Percentiles rank a stretch among this genome's conserved stretches.
Evolutionary conservation across 2,797 vertebrate genomes (phyloP).

Genomic region (Paramormyrops hopkinsi): DNA sequence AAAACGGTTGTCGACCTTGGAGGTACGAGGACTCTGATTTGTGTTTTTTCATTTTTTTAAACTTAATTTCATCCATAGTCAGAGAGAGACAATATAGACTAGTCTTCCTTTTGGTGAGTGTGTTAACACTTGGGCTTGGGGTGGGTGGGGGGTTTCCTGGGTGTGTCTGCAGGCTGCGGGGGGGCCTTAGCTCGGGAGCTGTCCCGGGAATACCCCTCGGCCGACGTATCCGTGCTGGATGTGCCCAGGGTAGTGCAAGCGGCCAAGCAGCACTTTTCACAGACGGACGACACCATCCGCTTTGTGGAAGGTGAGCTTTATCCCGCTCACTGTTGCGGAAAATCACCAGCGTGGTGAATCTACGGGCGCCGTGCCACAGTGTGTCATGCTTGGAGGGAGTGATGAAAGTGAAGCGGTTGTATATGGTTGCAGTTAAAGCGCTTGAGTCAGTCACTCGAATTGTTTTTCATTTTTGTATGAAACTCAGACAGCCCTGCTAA

Average conservation of each 20-base stretch:
- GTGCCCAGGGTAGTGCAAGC: constrained; percentile 53
- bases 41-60: background rate
- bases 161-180: constrained; percentile 54
- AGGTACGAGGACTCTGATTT: constrained; percentile 41
- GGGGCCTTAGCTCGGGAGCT: constrained; percentile 61
- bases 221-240: constrained; percentile 55
- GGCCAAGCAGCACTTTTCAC: constrained; percentile 51
- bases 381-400: background rate
- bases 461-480: background rate
- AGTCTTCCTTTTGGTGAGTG: background rate
- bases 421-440: background rate
- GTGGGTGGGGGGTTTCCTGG: background rate
- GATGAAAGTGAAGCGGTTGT: background rate
- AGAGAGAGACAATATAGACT: background rate
- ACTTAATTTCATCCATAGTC: background rate
- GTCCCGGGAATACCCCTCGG: constrained; percentile 52
- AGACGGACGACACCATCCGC: constrained; percentile 39
- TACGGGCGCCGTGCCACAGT: background rate
- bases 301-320: constrained; percentile 53
- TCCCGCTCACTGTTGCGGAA: background rate
- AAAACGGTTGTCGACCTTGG: constrained; percentile 57
- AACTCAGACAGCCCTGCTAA: background rate
- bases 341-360: background rate
- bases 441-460: background rate
- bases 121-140: background rate